Evolutionary conservation across 1,140 invertebrate genomes (phyloP), one percentile per base, ranked within the genome.

Genomic region (Caenorhabditis inopinata): DNA sequence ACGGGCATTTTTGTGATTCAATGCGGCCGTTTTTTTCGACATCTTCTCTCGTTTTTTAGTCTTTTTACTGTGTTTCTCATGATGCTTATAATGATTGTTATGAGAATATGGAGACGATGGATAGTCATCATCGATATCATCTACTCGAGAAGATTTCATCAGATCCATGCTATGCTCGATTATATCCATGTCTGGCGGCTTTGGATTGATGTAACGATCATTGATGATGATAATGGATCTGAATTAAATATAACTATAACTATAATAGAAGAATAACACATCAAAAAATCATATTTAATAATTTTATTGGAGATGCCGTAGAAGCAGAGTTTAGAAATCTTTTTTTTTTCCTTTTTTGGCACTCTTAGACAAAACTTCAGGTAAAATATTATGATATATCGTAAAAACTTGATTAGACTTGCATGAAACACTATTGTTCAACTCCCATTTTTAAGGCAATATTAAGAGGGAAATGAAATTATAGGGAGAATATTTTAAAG

Each of bases 161-260:
- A 49, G 16, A n/a, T 76, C 45, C 45, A 76, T 38, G 14, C 68
- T 58, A 23, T 58, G 76, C 16, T 78, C 53, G 18, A 46, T 58
- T 2, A 58, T 78, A 12, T 68, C 58, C 58, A 68, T 68, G 16
- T 68, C 58, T 68, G 58, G 58, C 29, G 76, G 46, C 46, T 83
- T 74, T 16, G 85, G 85, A 58, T 85, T 58, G n/a, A 86, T 73
- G 32, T 88, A 87, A n/a, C 87, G 86, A 58, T 88, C 87, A 62
- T 88, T 88, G 46, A 87, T 80, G 14, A 88, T 42, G 1, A 89
- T 85, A 45, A 87, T 82, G 7, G 81, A 73, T 46, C 75, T 81
- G 46, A 77, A 62, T 29, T 25, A 47, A 14, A 35, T 38, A 29
- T 38, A 1, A 7, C 38, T 42, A 7, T 42, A 14, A 42, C 5